Percentiles rank a stretch among this genome's conserved stretches.
Evolutionary conservation across 2,888 invertebrate species (phyloP).

Genomic region (Philopedon plagiatum): DNA sequence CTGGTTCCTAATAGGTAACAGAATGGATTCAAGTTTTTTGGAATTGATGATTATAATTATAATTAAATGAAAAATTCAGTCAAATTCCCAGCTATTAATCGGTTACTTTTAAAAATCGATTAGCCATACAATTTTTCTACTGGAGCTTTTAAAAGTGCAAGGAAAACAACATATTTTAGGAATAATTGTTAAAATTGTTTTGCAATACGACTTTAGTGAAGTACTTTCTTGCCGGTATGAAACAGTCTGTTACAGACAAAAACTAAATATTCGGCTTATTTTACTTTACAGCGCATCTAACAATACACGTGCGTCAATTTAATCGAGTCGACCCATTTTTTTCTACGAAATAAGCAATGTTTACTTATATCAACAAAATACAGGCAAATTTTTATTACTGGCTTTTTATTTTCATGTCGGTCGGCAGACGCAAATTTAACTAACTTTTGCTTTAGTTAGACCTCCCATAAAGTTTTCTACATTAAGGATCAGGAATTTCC

Average conservation of each 20-base stretch:
- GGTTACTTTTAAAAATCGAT: too few relatives aligned
- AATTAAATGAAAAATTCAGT: too few relatives aligned
- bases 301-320: background rate
- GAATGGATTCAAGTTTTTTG: too few relatives aligned
- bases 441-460: slow-evolving; percentile 28
- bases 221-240: too few relatives aligned
- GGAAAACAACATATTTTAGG: too few relatives aligned
- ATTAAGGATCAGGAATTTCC: slow-evolving; percentile 26
- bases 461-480: slow-evolving; percentile 38
- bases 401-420: slow-evolving; percentile 39
- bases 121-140: too few relatives aligned
- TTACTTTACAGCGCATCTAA: background rate
- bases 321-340: slow-evolving; percentile 28
- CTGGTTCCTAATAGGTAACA: too few relatives aligned
- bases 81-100: too few relatives aligned
- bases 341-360: slow-evolving; percentile 36
- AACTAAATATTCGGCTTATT: background rate
- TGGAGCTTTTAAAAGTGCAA: too few relatives aligned
- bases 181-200: too few relatives aligned
- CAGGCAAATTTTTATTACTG: slow-evolving; percentile 36
- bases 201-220: too few relatives aligned
- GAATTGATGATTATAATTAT: too few relatives aligned
- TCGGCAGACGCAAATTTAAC: slow-evolving; percentile 39
- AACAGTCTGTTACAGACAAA: background rate
- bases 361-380: slow-evolving; percentile 37